Evolutionary conservation across 64 coral and sea anemone species (phyloP).

Genomic region (Exaiptasia diaphana): DNA sequence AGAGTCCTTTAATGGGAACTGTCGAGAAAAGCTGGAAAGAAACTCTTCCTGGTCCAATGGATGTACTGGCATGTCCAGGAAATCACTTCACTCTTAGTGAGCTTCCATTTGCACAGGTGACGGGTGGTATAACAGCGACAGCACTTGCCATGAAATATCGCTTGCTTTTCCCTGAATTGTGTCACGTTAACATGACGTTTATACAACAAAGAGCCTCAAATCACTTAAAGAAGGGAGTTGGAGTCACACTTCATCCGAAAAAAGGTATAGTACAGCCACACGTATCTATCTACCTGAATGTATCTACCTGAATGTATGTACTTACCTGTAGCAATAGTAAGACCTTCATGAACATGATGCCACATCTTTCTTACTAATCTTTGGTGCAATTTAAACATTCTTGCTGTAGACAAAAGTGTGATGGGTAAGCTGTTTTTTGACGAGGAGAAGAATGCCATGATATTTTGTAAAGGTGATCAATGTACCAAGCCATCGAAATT

Average conservation of each 20-base stretch:
- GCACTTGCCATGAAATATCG: slow-evolving; percentile 5
- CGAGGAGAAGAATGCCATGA: neutral
- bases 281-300: neutral
- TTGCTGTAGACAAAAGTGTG: neutral
- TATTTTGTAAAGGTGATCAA: neutral
- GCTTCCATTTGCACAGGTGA: neutral
- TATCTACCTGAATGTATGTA: neutral
- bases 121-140: neutral
- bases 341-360: no score
- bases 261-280: neutral
- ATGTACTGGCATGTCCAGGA: slow-evolving; percentile 24
- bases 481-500: neutral
- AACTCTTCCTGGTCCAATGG: slow-evolving; percentile 8
- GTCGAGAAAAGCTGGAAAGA: slow-evolving; percentile 9
- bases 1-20: neutral
- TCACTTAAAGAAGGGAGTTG: neutral
- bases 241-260: neutral
- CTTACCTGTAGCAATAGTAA: neutral
- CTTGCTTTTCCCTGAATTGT: slow-evolving; percentile 21
- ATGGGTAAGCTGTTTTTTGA: neutral
- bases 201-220: slow-evolving; percentile 1
- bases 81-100: slow-evolving; percentile 33
- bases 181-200: neutral
- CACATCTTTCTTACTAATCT: neutral
- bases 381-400: neutral